Base-by-base conservation (phyloP, 2,113 vertebrate genomes). In the Ifrita kowaldi region DNA sequence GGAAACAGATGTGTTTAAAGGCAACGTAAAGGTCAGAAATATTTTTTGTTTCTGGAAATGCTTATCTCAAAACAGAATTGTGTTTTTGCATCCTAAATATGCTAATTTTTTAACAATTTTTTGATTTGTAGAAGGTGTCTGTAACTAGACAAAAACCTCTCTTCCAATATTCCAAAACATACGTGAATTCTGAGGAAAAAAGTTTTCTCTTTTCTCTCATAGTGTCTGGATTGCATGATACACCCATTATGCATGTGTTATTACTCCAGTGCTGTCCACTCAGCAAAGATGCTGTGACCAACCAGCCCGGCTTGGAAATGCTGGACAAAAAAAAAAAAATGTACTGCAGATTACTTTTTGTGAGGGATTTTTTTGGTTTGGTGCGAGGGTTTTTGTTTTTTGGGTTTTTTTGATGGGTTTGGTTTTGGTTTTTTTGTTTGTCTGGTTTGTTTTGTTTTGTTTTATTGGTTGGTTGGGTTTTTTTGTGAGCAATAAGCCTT, bases 11-110 rank as follows among this genome's bases (percentile, higher is more conserved):
- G 27, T 37, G 22, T 95, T 98, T 79, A 92, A 97, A 90, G 98
- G 98, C 92, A 96, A 37, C 22, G 55, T 98, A 84, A 95, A 98
- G 98, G 98, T 98, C 52, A 83, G 57, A 87, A 71, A 33, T 84
- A 33, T 3, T 71, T 83, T 33, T 57, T 84, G 16, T 41, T 84
- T 60, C 55, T 85, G 41, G 32, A 85, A 93, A 55, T 67, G 11
- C n/a, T 82, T 68, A 49, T 74, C 21, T 94, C 37, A 67, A 62
- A 85, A 27, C 17, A 63, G n/a, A 77, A 59, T 41, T 49, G 23
- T 27, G 5, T 56, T 73, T 89, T 16, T 87, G 32, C 18, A 46
- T 76, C 20, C 33, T 90, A 52, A 79, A 49, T 35, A 47, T 53
- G 20, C 10, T 68, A 39, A 4, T 52, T 89, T 81, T 59, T 11